Evolutionary conservation across 2,888 invertebrate species (phyloP).

Genomic region (Epicampocera succincta): DNA sequence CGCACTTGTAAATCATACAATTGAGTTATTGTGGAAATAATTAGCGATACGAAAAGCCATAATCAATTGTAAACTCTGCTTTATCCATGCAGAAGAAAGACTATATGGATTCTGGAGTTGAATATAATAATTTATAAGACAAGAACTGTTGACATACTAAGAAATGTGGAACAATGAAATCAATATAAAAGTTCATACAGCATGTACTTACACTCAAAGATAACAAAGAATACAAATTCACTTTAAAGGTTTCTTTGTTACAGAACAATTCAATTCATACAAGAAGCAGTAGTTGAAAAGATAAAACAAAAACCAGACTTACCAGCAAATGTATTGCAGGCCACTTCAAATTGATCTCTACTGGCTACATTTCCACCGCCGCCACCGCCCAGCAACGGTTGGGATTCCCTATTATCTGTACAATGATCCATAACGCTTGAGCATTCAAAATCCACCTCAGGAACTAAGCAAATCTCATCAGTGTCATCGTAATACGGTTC

Average conservation of each 20-base stretch:
- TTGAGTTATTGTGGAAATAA: too few relatives aligned
- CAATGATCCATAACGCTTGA: slow-evolving; percentile 89
- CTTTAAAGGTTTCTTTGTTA: slow-evolving; percentile 57
- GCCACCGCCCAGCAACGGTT: slow-evolving; percentile 93
- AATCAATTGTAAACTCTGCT: too few relatives aligned
- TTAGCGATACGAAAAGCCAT: too few relatives aligned
- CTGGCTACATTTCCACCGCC: slow-evolving; percentile 85
- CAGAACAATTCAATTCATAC: not conserved
- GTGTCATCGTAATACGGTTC: slow-evolving; percentile 73
- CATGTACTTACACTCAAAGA: slow-evolving; percentile 1
- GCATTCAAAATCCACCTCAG: slow-evolving; percentile 91
- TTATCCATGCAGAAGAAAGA: too few relatives aligned
- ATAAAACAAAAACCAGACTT: slow-evolving; percentile 70
- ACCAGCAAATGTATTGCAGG: slow-evolving; percentile 95
- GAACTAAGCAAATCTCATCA: slow-evolving; percentile 89
- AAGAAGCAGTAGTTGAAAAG: not conserved
- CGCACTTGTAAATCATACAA: too few relatives aligned
- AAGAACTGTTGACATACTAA: slow-evolving; percentile 41
- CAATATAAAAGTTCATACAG: not conserved
- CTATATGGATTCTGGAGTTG: too few relatives aligned
- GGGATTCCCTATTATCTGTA: slow-evolving; percentile 93
- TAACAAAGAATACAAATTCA: slow-evolving; percentile 23
- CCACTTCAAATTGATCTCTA: slow-evolving; percentile 87
- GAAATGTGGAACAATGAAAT: slow-evolving; percentile 2
- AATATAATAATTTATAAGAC: not conserved